Evolutionary conservation across 2,797 vertebrate genomes (phyloP).

Genomic region (Babyrousa celebensis): DNA sequence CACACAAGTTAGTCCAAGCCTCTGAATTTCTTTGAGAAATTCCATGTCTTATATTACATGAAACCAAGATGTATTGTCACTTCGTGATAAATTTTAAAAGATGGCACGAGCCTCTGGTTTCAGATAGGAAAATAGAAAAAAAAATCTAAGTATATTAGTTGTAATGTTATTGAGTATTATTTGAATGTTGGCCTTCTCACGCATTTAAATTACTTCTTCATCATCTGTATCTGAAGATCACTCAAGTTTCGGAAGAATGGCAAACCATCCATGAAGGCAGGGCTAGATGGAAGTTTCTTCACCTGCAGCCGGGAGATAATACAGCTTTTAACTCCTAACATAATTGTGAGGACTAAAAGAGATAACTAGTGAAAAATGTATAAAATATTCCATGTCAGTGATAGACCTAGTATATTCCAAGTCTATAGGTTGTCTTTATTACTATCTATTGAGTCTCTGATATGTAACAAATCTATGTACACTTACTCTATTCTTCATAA

Average conservation of each 20-base stretch:
- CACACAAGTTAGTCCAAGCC: conserved; percentile 76
- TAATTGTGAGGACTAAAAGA: neutral
- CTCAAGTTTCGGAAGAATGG: neutral
- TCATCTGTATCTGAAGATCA: neutral
- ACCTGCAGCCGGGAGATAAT: neutral
- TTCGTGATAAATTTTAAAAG: conserved; percentile 71
- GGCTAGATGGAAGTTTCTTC: neutral
- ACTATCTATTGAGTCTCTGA: neutral
- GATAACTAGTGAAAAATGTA: neutral
- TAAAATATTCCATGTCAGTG: neutral
- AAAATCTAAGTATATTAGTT: conserved; percentile 11
- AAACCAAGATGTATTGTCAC: conserved; percentile 80
- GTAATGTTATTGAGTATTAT: neutral
- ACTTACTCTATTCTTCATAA: neutral
- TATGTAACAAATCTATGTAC: neutral
- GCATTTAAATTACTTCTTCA: neutral
- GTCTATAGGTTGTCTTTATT: neutral
- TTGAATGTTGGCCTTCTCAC: neutral
- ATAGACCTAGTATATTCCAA: neutral
- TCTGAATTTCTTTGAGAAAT: conserved; percentile 49
- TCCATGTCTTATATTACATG: conserved; percentile 74
- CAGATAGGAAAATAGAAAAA: neutral
- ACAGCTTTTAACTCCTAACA: neutral
- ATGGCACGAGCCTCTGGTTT: neutral
- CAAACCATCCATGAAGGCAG: fast-evolving